Evolutionary conservation across 2,113 vertebrate species (phyloP).

Genomic region (Drymodes brunneopygia): DNA sequence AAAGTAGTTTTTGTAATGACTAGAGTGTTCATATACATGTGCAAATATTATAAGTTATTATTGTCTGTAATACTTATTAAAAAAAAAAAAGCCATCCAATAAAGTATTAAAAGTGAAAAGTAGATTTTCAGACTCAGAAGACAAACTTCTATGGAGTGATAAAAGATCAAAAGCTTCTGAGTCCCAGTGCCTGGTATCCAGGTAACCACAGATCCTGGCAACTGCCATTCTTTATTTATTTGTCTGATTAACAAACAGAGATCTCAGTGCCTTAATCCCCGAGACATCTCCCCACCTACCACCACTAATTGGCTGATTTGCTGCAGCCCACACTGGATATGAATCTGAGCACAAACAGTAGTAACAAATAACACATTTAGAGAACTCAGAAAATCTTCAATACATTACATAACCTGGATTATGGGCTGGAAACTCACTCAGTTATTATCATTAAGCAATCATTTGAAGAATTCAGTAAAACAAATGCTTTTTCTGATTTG

Average conservation of each 20-base stretch:
- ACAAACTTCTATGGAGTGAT: neutral
- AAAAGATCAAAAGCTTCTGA: constrained; percentile 35
- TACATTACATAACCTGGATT: neutral
- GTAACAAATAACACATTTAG: neutral
- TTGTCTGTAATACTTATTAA: neutral
- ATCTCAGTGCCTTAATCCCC: neutral
- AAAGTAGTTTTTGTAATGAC: neutral
- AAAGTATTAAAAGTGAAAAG: neutral
- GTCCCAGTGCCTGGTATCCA: neutral
- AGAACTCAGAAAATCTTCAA: neutral
- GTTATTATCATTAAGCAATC: neutral
- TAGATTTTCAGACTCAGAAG: neutral
- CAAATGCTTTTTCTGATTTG: neutral
- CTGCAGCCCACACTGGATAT: neutral
- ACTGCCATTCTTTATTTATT: neutral
- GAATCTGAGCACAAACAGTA: neutral
- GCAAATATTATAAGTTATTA: neutral
- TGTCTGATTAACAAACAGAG: constrained; percentile 18
- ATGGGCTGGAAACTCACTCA: neutral
- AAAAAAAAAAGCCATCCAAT: neutral
- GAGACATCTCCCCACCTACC: neutral
- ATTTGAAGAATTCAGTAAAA: neutral
- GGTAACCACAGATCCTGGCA: constrained; percentile 20
- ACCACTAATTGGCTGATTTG: neutral
- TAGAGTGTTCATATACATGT: fast-evolving